Evolutionary conservation across 2,797 vertebrate genomes (phyloP), one percentile per base, ranked within the genome.

Genomic region (Esox masquinongy): DNA sequence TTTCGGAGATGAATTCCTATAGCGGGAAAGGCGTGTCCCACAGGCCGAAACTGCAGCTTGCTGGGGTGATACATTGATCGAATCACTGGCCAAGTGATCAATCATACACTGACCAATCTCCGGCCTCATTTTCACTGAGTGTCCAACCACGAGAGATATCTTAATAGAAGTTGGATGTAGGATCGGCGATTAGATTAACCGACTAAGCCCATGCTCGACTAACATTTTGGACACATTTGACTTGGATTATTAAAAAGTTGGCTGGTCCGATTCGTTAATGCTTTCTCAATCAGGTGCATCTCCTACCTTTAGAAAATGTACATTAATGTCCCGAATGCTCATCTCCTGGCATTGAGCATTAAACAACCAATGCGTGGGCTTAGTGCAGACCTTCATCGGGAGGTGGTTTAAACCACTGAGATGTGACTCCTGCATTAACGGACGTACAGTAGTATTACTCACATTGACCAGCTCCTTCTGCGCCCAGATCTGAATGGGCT

Each of bases 401-500:
- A 53, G 5, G 17, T 53, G 50, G 50, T 53, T 6, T 0, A 5
- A 53, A 15, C 50, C 50, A 53, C 19, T 3, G 6, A 17, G 50
- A 53, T 0, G 5, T 31, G 29, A 31, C 29, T 31, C 29, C 29
- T 31, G 3, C 39, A 43, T 43, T 43, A 7, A 43, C 5, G 2
- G 39, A 43, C 39, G 3, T 31, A n/a, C 36, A 39, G 6, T 39
- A 6, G 39, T 70, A 56, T 34, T 24, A 12, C 22, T 94, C 93
- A 99, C 98, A 93, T 99, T 99, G 67, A 98, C 97, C 70, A 99
- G 95, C 76, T 99, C 98, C 82, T 97, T 95, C 84, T 99, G 98
- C 34, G 97, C 94, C 98, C 98, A 99, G 88, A 99, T 99, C 92
- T 99, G 98, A 84, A 99, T 99, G 68, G 98, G 98, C 82, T 99